Base-by-base conservation (phyloP, 2,113 vertebrate species). In the Boulengeromyrus knoepffleri region DNA sequence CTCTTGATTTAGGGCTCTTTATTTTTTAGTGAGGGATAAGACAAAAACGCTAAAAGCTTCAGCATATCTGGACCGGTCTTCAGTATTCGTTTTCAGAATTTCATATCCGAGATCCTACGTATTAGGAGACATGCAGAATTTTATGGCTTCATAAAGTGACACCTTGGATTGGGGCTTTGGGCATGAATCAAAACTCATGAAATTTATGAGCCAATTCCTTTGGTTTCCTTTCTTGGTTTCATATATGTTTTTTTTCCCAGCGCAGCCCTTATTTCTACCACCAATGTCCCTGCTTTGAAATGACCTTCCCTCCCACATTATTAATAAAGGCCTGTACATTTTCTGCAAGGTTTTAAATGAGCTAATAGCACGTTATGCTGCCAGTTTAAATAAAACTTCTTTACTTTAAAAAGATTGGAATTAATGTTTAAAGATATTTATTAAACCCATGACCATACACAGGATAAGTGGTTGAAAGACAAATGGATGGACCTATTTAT, bases 171-270 rank as follows among this genome's bases (percentile, higher is more conserved):
- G 47, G 5, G 15, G 7, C 17, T 52, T 49, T 3, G n/a, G 27
- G 15, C 46, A 87, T 56, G 50, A 87, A 31, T 87, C 49, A 87
- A 87, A 87, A 87, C 27, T 87, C 49, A 21, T 87, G 49, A 53
- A 87, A 53, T 53, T 53, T 87, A 87, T 87, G 50, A 87, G 50
- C 10, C 50, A 87, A 19, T 87, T 87, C 13, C 24, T 87, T 52
- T 36, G 85, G 49, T 87, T 87, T 87, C 15, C 31, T 53, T 52
- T 87, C n/a, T 56, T 31, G 15, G 3, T 53, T 52, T 53, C 50
- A 36, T 52, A 5, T 56, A 15, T 47, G 42, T 21, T 21, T 87
- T 87, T 31, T 13, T 39, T 52, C 15, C 62, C 85, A 86, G 24
- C 10, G n/a, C n/a, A 80, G 36, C 42, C 10, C 24, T 85, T 85